A percentile compares a stretch with the other conserved stretches of the same genome.
These are phyloP conservation scores for Andrena cerasifolii DNA, from an alignment of 1,140 invertebrate species.

Conservation along the genomic window DNA sequence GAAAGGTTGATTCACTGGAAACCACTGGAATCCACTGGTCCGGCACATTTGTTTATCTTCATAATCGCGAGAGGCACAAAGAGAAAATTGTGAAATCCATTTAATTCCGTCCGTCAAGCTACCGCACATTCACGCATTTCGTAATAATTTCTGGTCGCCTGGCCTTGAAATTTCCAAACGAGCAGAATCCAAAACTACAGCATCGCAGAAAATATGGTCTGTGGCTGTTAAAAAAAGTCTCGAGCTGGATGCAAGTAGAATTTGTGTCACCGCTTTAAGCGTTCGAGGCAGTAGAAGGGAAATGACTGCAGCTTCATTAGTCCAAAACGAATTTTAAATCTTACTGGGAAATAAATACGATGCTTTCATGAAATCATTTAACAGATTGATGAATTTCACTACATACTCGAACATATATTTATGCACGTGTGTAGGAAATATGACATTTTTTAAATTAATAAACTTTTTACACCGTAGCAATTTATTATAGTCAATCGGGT, in stretches of 20 bases:
- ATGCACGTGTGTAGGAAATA: no score
- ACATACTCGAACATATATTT: no score
- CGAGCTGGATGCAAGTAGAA: background rate
- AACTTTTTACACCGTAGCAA: no score
- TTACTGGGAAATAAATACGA: no score
- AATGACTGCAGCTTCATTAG: no score
- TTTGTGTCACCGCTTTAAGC: background rate
- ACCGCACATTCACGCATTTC: slow-evolving; percentile 37
- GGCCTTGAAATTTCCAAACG: slow-evolving; percentile 41
- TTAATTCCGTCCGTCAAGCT: slow-evolving; percentile 61
- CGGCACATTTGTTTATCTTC: background rate
- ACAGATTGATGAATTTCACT: no score
- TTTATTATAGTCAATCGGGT: no score
- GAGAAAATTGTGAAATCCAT: slow-evolving; percentile 48
- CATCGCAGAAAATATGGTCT: background rate
- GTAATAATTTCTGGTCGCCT: slow-evolving; percentile 36
- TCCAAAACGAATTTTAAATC: no score
- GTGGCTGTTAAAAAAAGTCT: background rate
- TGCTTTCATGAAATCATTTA: no score
- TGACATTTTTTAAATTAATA: no score
- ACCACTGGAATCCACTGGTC: background rate
- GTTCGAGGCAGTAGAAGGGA: no score
- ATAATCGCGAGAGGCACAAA: background rate
- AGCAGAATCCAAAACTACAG: slow-evolving; percentile 10
- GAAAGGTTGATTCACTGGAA: background rate